Evolutionary conservation across 2,888 invertebrate genomes (phyloP), one percentile per base, ranked within the genome.

Genomic region (Ctena decussata): DNA sequence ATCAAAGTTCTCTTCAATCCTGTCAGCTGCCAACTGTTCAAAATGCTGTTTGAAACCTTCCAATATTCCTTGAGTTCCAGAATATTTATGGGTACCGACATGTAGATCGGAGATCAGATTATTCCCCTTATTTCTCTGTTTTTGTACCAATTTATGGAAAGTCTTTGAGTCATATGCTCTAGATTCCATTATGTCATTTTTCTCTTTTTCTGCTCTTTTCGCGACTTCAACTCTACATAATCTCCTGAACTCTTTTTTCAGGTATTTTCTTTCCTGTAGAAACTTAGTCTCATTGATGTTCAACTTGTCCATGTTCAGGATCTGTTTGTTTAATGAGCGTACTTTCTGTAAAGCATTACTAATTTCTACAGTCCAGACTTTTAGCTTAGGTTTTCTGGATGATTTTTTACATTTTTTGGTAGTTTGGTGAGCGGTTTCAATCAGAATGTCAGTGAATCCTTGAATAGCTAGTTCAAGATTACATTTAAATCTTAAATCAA

Each of bases 351-450:
- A 15, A 6, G 41, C 41, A 41, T 41, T 41, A 15, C 41, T 41
- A 15, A 1, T 69, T 32, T 32, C 41, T 11, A 41, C 8, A 41
- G 41, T 41, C 41, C 41, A 41, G 5, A 70, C 53, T 18, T 71
- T 69, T 27, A 78, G 32, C 37, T 70, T 78, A n/a, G 78, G 78
- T 53, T 74, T 74, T 35, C 60, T 15, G 27, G 18, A 35, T 1
- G 0, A 76, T 24, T 60, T 76, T 8, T 32, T 41, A 21, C 32
- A 21, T 0, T n/a, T 39, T 0, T n/a, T 24, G 6, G 39, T 27
- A 35, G 27, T n/a, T n/a, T n/a, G n/a, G n/a, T n/a, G n/a, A n/a
- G n/a, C n/a, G n/a, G n/a, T n/a, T n/a, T n/a, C n/a, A n/a, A n/a
- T n/a, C n/a, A n/a, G n/a, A n/a, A n/a, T n/a, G n/a, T n/a, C n/a